Evolutionary conservation across 2,888 invertebrate species (phyloP), one percentile per base, ranked within the genome.

Genomic region (Rhingia campestris): DNA sequence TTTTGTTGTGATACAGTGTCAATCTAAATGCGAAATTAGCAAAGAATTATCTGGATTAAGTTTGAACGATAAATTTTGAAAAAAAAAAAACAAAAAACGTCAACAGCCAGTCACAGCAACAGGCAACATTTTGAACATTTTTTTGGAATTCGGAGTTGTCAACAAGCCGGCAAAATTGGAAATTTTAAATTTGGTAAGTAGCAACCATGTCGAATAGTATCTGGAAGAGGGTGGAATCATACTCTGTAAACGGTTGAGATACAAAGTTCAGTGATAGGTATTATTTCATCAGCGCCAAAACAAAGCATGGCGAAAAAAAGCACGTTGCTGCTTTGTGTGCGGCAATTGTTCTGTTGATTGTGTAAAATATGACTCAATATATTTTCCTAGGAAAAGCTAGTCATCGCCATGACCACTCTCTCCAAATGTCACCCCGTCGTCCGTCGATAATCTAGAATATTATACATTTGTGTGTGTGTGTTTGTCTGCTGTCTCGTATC

Each of bases 141-240:
- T 53, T 22, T 72, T 45, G 47, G 58, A 69, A 58, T 49, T 56
- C 39, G 76, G 43, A 58, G 53, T 67, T 43, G 54, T 61, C 47
- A 69, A 63, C 54, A 70, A 70, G 69, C 75, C 67, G 75, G 75
- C 69, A 70, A 69, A 70, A 69, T 70, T 63, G 54, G 76, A 10
- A 77, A 63, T 77, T 77, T 69, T 2, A 63, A 70, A 69, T 69
- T 77, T 54, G 69, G 76, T 77, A 77, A 77, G 76, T n/a, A n/a
- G n/a, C n/a, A n/a, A n/a, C n/a, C n/a, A n/a, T n/a, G n/a, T n/a
- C n/a, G n/a, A n/a, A n/a, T n/a, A 54, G 5, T 7, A 58, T 12
- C 9, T 64, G 39, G 35, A 45, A 2, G 22, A 22, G 22, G 22
- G 22, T 22, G 22, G 22, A 2, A 22, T 22, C 2, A 22, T 22